phyloP scores from a whole-genome alignment of 2,888 invertebrate species.

The Pseudoips prasinana region DNA sequence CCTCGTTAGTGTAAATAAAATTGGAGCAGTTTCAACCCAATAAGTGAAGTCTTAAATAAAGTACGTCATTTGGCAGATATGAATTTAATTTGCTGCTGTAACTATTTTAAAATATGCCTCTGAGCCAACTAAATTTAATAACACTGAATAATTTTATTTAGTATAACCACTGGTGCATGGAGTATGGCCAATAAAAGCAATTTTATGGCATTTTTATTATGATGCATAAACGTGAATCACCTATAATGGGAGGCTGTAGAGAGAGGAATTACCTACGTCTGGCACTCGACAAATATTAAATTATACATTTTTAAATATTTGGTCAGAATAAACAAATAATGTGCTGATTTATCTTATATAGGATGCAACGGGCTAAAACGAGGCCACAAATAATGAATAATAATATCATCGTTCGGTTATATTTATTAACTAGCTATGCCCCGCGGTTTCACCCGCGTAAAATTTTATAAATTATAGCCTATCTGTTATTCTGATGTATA shows the following conservation, averaged over 20 bases:
- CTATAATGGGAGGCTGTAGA: conserved; percentile 55
- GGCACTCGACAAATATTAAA: conserved; percentile 51
- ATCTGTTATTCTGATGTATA: too few species aligned
- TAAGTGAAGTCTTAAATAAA: conserved; percentile 21
- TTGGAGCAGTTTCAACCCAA: conserved; percentile 2
- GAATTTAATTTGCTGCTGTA: conserved; percentile 54
- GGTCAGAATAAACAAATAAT: conserved; percentile 39
- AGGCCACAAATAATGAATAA: too few species aligned
- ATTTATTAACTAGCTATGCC: too few species aligned
- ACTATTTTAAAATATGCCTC: conserved; percentile 65
- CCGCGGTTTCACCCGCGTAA: too few species aligned
- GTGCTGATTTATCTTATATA: conserved; percentile 33
- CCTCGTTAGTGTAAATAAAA: too few species aligned
- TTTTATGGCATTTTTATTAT: conserved; percentile 79
- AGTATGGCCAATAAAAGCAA: conserved; percentile 74
- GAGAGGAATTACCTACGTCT: conserved; percentile 51
- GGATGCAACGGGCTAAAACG: conserved; percentile 21
- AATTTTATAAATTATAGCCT: too few species aligned
- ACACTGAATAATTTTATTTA: conserved; percentile 76
- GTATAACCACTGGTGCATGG: conserved; percentile 69
- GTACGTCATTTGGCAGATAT: conserved; percentile 58
- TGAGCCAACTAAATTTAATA: conserved; percentile 76
- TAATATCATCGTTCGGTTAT: too few species aligned
- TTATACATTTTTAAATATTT: conserved; percentile 47
- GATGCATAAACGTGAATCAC: conserved; percentile 78